phyloP scores from a whole-genome alignment of 2,888 invertebrate species.

The Amiota communis region DNA sequence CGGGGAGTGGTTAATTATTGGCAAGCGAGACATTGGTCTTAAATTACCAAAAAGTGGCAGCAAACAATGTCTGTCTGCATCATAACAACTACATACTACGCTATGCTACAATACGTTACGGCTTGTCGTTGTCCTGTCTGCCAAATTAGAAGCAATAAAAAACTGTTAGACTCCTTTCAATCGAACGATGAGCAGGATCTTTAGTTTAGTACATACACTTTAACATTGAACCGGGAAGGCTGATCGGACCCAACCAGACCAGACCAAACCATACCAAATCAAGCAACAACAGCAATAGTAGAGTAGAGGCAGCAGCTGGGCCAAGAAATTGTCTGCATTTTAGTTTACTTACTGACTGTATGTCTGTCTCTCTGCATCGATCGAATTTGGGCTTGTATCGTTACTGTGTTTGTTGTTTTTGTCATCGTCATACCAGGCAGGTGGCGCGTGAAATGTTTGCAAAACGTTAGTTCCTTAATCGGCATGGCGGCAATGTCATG shows the following conservation, averaged over 20 bases:
- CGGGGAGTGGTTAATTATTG: conserved; percentile 48
- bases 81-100: too few relatives aligned
- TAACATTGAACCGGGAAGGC: background rate
- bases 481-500: conserved; percentile 2
- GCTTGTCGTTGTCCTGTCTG: background rate
- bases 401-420: background rate
- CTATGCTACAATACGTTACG: too few relatives aligned
- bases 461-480: conserved; percentile 34
- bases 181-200: conserved; percentile 31
- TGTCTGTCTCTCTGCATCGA: conserved; percentile 1
- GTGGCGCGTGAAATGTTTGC: conserved; percentile 38
- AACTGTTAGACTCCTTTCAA: conserved; percentile 42
- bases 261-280: too few relatives aligned
- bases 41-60: conserved; percentile 33
- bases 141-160: conserved; percentile 60
- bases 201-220: conserved; percentile 4
- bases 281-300: background rate
- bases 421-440: conserved; percentile 36
- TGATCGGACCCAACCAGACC: too few relatives aligned
- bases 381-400: background rate
- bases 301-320: background rate
- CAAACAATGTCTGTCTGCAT: conserved; percentile 1
- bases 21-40: conserved; percentile 19
- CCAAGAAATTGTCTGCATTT: background rate
- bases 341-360: background rate